Percentiles rank a stretch among this genome's conserved stretches.
phyloP scores from a whole-genome alignment of 2,113 vertebrate genomes.

The Melanocharis versteri region DNA sequence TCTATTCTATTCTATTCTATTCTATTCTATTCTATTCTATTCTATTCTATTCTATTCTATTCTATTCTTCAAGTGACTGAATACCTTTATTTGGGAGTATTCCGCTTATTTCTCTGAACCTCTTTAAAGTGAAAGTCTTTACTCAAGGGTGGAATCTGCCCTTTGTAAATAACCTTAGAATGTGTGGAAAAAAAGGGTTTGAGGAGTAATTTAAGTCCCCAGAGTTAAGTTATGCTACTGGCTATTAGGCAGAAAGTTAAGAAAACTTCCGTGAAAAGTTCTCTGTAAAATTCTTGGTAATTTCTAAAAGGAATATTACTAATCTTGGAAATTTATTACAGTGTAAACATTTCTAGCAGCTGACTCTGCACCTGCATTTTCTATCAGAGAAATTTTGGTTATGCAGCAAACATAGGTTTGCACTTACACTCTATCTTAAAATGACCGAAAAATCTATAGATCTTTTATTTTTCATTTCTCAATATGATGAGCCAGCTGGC shows the following conservation, averaged over 20 bases:
- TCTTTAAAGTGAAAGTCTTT: not conserved
- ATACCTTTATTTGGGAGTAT: not conserved
- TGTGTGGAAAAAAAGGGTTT: not conserved
- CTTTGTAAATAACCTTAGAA: not conserved
- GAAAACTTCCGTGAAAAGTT: not conserved
- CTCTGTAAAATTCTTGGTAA: not conserved
- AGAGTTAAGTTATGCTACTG: not conserved
- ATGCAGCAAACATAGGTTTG: not conserved
- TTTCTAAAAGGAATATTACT: not conserved
- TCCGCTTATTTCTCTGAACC: not conserved
- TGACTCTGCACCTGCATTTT: not conserved
- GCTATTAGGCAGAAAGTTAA: not conserved
- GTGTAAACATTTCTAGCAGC: not conserved
- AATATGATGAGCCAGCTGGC: not conserved
- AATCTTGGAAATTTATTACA: not conserved
- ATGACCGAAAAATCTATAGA: not conserved
- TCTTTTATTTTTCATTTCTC: slow-evolving; percentile 4
- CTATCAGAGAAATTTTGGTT: not conserved
- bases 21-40: not conserved
- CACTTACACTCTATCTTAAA: not conserved
- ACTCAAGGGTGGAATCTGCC: not conserved
- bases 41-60: not conserved
- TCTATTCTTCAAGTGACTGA: not conserved
- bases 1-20: not conserved
- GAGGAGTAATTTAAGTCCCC: not conserved